Evolutionary conservation across 2,797 vertebrate species (phyloP).

Genomic region (Chanos chanos): DNA sequence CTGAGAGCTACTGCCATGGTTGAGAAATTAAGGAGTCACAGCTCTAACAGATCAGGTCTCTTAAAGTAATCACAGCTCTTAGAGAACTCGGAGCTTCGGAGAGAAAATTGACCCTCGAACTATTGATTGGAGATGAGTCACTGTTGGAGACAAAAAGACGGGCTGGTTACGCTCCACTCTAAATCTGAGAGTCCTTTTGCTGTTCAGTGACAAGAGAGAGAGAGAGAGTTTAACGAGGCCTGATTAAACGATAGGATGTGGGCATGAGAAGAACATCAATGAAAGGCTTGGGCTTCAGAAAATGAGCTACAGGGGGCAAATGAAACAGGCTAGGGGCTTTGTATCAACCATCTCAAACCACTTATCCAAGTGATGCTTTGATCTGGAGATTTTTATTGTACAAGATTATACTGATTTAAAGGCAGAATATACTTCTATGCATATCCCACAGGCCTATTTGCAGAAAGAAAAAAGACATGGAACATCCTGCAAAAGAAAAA

Average conservation of each 20-base stretch:
- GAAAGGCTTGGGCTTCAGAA: slow-evolving; percentile 18
- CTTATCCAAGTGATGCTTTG: background rate
- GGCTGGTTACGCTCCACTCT: slow-evolving; percentile 38
- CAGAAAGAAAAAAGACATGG: too few relatives aligned
- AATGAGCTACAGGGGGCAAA: slow-evolving; percentile 14
- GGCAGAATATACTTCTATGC: too few relatives aligned
- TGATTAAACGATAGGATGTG: slow-evolving; percentile 53
- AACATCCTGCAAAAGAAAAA: too few relatives aligned
- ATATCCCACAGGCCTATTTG: too few relatives aligned
- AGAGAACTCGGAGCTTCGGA: slow-evolving; percentile 15
- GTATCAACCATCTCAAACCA: slow-evolving; percentile 17
- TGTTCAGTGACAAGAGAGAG: slow-evolving; percentile 42
- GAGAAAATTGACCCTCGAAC: slow-evolving; percentile 49
- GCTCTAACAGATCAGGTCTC: too few relatives aligned
- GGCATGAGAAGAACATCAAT: slow-evolving; percentile 58
- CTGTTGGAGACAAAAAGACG: slow-evolving; percentile 16
- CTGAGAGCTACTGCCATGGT: too few relatives aligned
- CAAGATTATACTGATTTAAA: background rate
- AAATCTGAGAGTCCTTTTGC: slow-evolving; percentile 14
- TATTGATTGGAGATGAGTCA: slow-evolving; percentile 51
- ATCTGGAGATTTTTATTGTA: background rate
- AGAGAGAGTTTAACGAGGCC: slow-evolving; percentile 41
- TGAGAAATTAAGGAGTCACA: too few relatives aligned
- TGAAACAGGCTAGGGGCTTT: background rate
- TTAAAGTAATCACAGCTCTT: slow-evolving; percentile 42